Evolutionary conservation across 2,797 vertebrate genomes (phyloP), one percentile per base, ranked within the genome.

Genomic region (Hippocampus kuda): DNA sequence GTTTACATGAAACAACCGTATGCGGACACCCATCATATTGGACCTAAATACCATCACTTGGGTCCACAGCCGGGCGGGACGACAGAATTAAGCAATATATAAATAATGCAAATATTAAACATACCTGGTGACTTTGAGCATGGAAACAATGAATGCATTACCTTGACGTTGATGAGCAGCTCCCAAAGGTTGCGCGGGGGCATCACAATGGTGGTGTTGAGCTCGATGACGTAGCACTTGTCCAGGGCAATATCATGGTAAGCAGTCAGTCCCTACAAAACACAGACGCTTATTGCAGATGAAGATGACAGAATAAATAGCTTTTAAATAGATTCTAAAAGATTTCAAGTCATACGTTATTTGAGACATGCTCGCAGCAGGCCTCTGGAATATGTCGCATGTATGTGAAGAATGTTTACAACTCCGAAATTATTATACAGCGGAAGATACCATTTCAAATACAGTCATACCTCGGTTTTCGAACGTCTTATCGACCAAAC

Each of bases 111-210:
- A 38, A 38, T 38, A 38, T 38, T 8, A 38, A 38, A 38, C 6
- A 38, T 38, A 59, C 12, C 26, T 16, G 3, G 27, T 16, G 26
- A 59, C 3, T 15, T 30, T 7, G 16, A 16, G 30, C 27, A 34
- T 9, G 7, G 5, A 59, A 27, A 59, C 5, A 27, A 20, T 22
- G 1, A 34, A 34, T 26, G 27, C 13, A 8, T 16, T 78, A 89
- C 94, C 94, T 97, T 98, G 69, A 97, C 92, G 0, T 95, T 97
- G 70, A 94, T 89, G 16, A 97, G 92, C 38, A 98, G 92, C 79
- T 98, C 95, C 94, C 93, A 94, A 18, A 98, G 93, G 90, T 94
- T 96, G 24, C 94, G 93, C 11, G 94, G 96, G 0, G 94, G 94
- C 92, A 98, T 94, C 76, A 98, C 94, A 0, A 94, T 91, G 62